Conservation (phyloP, 1,140 invertebrate species). For the Rhyacophila brunnea region DNA sequence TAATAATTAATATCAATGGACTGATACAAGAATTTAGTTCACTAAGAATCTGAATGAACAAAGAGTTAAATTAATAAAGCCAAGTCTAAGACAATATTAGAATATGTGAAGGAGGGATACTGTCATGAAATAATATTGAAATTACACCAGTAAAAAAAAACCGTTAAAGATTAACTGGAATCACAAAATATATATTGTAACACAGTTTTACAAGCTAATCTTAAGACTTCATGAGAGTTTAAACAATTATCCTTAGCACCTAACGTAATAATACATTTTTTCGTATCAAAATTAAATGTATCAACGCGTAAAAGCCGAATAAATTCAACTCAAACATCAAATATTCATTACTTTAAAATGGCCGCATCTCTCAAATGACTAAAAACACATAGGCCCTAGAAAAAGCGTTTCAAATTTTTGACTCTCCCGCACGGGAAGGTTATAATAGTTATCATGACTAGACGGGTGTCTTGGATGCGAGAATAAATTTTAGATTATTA, state of each 20-base stretch:
- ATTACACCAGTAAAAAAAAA: not conserved
- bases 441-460: not conserved
- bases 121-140: not conserved
- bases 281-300: slow-evolving; percentile 33
- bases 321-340: not conserved
- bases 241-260: slow-evolving; percentile 31
- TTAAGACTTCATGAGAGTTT: slow-evolving; percentile 6
- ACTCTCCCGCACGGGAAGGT: not conserved
- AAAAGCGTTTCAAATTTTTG: slow-evolving; percentile 22
- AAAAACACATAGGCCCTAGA: slow-evolving; percentile 29
- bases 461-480: not conserved
- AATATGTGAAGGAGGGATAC: no score
- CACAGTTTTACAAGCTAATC: not conserved
- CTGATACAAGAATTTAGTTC: no score
- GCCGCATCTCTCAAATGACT: slow-evolving; percentile 8
- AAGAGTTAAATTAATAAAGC: no score
- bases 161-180: no score
- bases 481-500: no score
- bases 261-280: slow-evolving; percentile 31
- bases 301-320: slow-evolving; percentile 21
- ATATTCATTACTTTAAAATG: not conserved
- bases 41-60: no score
- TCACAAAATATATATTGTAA: not conserved
- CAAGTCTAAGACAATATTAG: no score
- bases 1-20: no score